Conservation (phyloP, 53 echinoderm and acorn worm genomes). For the Hippasteria phrygiana region DNA sequence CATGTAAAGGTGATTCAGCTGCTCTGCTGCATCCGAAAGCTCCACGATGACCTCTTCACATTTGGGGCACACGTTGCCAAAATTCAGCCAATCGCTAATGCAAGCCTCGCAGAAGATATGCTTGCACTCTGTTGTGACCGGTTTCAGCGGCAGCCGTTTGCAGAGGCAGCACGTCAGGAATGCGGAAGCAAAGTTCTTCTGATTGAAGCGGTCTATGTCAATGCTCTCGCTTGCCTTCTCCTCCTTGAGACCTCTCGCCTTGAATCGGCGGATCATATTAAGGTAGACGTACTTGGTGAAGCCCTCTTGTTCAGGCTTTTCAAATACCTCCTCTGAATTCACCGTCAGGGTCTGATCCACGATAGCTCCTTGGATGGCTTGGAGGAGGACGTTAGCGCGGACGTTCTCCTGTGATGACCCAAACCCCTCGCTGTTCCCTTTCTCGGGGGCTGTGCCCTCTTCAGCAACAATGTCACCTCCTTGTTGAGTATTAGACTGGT, state of each 20-base stretch:
- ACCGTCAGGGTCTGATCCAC: neutral
- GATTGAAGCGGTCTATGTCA: constrained; percentile 43
- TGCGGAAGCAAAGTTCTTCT: constrained; percentile 57
- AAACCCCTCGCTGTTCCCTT: constrained; percentile 13
- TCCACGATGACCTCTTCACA: constrained; percentile 60
- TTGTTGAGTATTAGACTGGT: neutral
- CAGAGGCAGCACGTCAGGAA: constrained; percentile 51
- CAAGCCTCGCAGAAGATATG: constrained; percentile 59
- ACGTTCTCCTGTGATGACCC: constrained; percentile 9
- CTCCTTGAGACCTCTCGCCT: constrained; percentile 41
- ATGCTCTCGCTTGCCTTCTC: constrained; percentile 33
- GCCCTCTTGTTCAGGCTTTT: constrained; percentile 48
- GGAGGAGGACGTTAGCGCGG: constrained; percentile 35
- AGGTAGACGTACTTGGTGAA: constrained; percentile 63
- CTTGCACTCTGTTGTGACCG: constrained; percentile 53
- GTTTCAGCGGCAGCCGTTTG: constrained; percentile 57
- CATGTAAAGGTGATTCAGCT: constrained; percentile 57
- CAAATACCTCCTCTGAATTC: constrained; percentile 2
- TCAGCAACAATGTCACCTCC: neutral
- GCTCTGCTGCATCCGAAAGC: constrained; percentile 50
- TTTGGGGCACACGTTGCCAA: constrained; percentile 61
- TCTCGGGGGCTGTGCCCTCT: neutral
- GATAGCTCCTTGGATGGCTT: constrained; percentile 39
- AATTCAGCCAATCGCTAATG: constrained; percentile 61
- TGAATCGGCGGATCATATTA: constrained; percentile 61